Evolutionary conservation across 2,888 invertebrate genomes (phyloP), one percentile per base, ranked within the genome.

Genomic region (Venusia cambrica): DNA sequence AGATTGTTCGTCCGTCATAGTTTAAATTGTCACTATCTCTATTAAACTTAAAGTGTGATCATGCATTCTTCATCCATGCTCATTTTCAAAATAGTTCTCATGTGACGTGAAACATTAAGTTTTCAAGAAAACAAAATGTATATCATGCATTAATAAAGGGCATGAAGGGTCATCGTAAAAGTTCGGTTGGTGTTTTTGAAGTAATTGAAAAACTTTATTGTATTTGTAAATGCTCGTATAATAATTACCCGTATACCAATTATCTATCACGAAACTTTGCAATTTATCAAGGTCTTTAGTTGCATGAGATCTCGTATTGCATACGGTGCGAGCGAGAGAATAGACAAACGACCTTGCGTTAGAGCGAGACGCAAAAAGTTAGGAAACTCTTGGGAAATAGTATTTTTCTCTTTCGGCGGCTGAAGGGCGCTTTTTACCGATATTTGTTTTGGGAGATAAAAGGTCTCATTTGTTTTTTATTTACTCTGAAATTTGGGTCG

Each of bases 261-360:
- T 83, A 80, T 79, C 83, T 81, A 81, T 76, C 81, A 79, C 85
- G 84, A 87, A 87, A 83, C 79, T 81, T 50, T 80, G 83, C 83
- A 81, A 74, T 77, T 71, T 77, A 83, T 77, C 87, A 87, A 85
- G 87, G 87, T 79, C 79, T 70, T 51, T 64, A 69, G 75, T 81
- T 84, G 85, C 84, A 87, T 80, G 81, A 85, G 81, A 83, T 83
- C 74, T 77, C 67, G 68, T 74, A 67, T 80, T 83, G 83, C 84
- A 84, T 76, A 77, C 73, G 64, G 83, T 75, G 80, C 54, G 80
- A 84, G 68, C 45, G 73, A 62, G 83, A 78, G 57, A 52, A 51
- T 57, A 58, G 61, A 63, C 53, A 41, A 50, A 50, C 72, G 74
- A 73, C 79, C 76, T 81, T 79, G 77, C 62, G 76, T 67, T 54